Evolutionary conservation across 2,797 vertebrate genomes (phyloP).

Genomic region (Oreochromis grahami): DNA sequence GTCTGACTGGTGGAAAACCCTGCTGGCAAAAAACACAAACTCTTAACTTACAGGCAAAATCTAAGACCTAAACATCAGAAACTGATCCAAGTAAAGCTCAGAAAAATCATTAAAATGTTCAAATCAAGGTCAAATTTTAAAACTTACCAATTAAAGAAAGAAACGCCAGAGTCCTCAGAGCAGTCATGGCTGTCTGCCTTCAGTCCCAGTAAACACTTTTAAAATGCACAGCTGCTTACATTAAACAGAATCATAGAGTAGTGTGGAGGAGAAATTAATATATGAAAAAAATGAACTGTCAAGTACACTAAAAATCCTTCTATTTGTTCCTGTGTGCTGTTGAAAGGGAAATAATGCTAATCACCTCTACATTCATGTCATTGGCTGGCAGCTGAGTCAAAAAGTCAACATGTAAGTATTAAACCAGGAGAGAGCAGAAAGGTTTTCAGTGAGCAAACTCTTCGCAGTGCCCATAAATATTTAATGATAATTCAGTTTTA

Average conservation of each 20-base stretch:
- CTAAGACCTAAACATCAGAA: not conserved
- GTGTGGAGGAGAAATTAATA: not conserved
- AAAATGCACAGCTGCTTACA: not conserved
- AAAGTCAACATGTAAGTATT: not conserved
- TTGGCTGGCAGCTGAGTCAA: fast-evolving
- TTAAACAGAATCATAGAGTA: not conserved
- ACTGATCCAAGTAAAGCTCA: not conserved
- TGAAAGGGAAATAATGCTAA: not conserved
- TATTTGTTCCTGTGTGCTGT: not conserved
- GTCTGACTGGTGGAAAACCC: not conserved
- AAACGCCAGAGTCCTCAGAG: not conserved
- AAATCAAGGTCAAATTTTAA: not conserved
- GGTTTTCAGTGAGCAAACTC: not conserved
- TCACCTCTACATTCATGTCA: not conserved
- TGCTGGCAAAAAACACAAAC: not conserved
- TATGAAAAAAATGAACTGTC: not conserved
- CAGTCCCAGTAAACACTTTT: not conserved
- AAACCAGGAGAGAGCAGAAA: not conserved
- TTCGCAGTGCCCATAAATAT: not conserved
- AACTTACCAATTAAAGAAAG: slow-evolving; percentile 31
- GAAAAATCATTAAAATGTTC: not conserved
- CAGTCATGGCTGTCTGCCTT: slow-evolving; percentile 18
- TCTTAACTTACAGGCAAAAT: fast-evolving
- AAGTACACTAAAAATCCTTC: not conserved
- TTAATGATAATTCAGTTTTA: not conserved